Evolutionary conservation across 2,888 invertebrate genomes (phyloP).

Genomic region (Teleogryllus oceanicus): DNA sequence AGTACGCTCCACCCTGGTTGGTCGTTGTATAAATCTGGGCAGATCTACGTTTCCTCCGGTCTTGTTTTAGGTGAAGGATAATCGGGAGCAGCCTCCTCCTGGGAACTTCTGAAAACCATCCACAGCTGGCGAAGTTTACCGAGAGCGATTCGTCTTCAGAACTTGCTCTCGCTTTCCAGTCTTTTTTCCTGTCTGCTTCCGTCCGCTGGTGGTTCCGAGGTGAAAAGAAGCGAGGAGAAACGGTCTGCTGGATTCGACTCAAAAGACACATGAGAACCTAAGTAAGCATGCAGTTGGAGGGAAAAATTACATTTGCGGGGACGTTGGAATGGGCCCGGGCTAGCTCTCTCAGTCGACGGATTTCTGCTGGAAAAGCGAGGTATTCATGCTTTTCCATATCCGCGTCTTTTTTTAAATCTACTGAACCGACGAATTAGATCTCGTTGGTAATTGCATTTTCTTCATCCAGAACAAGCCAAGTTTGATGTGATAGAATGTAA

Average conservation of each 20-base stretch:
- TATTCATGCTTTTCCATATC: too few relatives aligned
- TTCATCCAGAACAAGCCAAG: too few relatives aligned
- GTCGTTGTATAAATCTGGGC: background rate
- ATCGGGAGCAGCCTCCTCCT: background rate
- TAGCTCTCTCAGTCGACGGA: too few relatives aligned
- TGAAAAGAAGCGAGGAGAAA: background rate
- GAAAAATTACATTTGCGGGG: too few relatives aligned
- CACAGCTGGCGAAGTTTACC: slow-evolving; percentile 3
- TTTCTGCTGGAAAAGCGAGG: too few relatives aligned
- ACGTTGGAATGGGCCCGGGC: too few relatives aligned
- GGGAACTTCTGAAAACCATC: slow-evolving; percentile 10
- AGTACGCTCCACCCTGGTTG: too few relatives aligned
- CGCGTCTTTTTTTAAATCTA: too few relatives aligned
- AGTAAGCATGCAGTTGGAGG: background rate
- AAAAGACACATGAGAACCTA: background rate
- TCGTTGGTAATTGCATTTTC: too few relatives aligned
- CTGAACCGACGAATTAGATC: too few relatives aligned
- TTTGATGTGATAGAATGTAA: too few relatives aligned
- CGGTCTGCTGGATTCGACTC: background rate
- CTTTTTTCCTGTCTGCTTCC: slow-evolving; percentile 6
- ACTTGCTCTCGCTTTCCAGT: background rate
- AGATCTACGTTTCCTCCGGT: background rate
- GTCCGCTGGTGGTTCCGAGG: background rate
- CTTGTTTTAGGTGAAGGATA: slow-evolving; percentile 18
- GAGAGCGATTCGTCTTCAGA: background rate